Conservation (phyloP, 1,140 invertebrate species). For the Tenebrio molitor region DNA sequence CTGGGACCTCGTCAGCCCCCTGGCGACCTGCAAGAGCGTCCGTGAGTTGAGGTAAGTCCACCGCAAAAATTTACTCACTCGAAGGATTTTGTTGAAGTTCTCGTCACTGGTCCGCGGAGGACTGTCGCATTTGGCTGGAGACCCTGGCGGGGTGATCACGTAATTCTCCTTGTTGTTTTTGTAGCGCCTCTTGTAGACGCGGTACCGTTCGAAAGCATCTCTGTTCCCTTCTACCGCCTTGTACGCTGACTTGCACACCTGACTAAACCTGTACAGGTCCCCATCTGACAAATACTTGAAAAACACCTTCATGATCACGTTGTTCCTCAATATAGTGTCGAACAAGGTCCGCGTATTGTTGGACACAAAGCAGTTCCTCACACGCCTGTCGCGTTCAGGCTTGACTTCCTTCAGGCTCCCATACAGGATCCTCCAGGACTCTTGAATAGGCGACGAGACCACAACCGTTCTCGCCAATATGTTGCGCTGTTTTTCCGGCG, state of each 20-base stretch:
- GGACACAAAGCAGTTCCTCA: not conserved
- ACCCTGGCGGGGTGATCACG: constrained; percentile 55
- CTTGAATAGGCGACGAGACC: constrained; percentile 9
- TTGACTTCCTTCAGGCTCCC: not conserved
- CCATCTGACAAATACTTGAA: constrained; percentile 58
- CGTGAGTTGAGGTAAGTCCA: too few relatives aligned
- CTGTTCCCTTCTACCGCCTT: constrained; percentile 51
- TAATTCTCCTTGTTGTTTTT: constrained; percentile 61
- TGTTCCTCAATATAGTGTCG: constrained; percentile 46
- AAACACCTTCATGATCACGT: constrained; percentile 56
- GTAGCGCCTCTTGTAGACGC: constrained; percentile 47
- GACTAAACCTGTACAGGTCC: constrained; percentile 58
- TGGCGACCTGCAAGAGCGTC: constrained; percentile 52
- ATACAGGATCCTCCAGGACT: constrained; percentile 1
- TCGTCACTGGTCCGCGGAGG: constrained; percentile 50
- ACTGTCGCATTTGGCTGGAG: constrained; percentile 50
- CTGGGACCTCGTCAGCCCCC: constrained; percentile 45
- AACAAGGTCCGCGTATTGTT: constrained; percentile 38
- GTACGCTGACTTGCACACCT: constrained; percentile 49
- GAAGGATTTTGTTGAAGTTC: constrained; percentile 51
- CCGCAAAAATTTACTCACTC: constrained; percentile 49
- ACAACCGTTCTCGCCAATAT: not conserved
- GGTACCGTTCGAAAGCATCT: constrained; percentile 47
- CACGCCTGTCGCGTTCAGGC: not conserved
- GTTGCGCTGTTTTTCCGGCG: constrained; percentile 46